Conservation (phyloP, 1,140 invertebrate genomes). For the Penaeus vannamei region DNA sequence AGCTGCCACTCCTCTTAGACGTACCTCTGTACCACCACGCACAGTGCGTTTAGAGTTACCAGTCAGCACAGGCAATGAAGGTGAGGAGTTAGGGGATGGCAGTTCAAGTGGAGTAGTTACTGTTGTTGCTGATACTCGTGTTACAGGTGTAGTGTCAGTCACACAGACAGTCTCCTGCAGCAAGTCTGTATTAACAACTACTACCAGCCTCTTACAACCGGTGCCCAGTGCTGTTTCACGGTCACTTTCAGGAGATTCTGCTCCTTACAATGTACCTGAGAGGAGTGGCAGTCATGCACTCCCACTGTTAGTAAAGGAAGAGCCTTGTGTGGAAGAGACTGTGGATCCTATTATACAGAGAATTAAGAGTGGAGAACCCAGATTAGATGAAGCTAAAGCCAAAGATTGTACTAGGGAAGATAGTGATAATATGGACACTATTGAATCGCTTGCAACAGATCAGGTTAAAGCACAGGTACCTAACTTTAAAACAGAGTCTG, state of each 20-base stretch:
- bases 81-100: slow-evolving; percentile 36
- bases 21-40: slow-evolving; percentile 36
- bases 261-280: slow-evolving; percentile 61
- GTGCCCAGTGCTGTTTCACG: slow-evolving; percentile 42
- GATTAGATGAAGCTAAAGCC: slow-evolving; percentile 49
- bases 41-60: slow-evolving; percentile 37
- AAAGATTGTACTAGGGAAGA: slow-evolving; percentile 54
- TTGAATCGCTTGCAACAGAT: slow-evolving; percentile 38
- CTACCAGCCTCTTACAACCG: slow-evolving; percentile 54
- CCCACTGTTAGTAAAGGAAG: slow-evolving; percentile 60
- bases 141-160: slow-evolving; percentile 62
- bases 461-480: slow-evolving; percentile 5
- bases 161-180: slow-evolving; percentile 63
- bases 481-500: slow-evolving; percentile 27
- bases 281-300: slow-evolving; percentile 59
- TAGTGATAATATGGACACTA: slow-evolving; percentile 50
- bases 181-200: slow-evolving; percentile 65
- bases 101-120: slow-evolving; percentile 56
- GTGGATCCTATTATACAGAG: slow-evolving; percentile 51
- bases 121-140: slow-evolving; percentile 61
- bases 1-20: slow-evolving; percentile 44
- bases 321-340: slow-evolving; percentile 48
- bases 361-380: slow-evolving; percentile 47
- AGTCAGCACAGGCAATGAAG: slow-evolving; percentile 26
- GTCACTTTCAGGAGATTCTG: slow-evolving; percentile 27